Base-by-base conservation (phyloP, 2,797 vertebrate species). In the Graptemys geographica region DNA sequence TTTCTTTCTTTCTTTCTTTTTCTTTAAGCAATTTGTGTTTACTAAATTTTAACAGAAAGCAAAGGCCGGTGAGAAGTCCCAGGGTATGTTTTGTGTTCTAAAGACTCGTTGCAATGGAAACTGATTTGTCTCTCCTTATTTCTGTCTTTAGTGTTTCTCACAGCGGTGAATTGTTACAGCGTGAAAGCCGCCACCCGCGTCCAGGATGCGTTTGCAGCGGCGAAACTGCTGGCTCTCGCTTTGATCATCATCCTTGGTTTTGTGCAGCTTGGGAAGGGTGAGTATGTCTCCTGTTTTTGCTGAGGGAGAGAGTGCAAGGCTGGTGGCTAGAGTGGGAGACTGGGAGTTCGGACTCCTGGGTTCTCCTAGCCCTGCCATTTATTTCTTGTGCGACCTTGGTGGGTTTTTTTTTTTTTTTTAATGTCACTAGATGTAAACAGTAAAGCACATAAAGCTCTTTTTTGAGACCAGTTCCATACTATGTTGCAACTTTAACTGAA, bases 201-300 rank as follows among this genome's bases (percentile, higher is more conserved):
- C 18, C 99, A 99, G 97, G 99, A 99, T 5, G 98, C 98, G 96
- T 99, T 99, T 0, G 99, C 99, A 0, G 99, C 99, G 0, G 99
- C 99, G 62, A 99, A 99, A 84, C 98, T 99, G 47, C 97, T 99
- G 57, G 99, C 99, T 0, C 98, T 99, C 59, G 97, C 94, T 19
- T 97, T 99, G 81, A 99, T 99, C 98, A 99, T 99, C 98, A 98
- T 99, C 85, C 98, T 99, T 1, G 99, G 99, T 97, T 99, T 99
- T 49, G 97, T 99, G 89, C 98, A 99, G 98, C 98, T 99, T 2
- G 98, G 98, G 2, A 98, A 94, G 97, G 98, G 99, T 99, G 92
- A 97, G 98, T 98, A 16, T 0, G 0, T 78, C 69, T 55, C 1
- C 47, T 53, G 16, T 57, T 23, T 4, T 85, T 72, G 31, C 10